Percentiles rank a stretch among this genome's conserved stretches.
Evolutionary conservation across 2,888 invertebrate genomes (phyloP).

Genomic region (Camptogramma bilineatum): DNA sequence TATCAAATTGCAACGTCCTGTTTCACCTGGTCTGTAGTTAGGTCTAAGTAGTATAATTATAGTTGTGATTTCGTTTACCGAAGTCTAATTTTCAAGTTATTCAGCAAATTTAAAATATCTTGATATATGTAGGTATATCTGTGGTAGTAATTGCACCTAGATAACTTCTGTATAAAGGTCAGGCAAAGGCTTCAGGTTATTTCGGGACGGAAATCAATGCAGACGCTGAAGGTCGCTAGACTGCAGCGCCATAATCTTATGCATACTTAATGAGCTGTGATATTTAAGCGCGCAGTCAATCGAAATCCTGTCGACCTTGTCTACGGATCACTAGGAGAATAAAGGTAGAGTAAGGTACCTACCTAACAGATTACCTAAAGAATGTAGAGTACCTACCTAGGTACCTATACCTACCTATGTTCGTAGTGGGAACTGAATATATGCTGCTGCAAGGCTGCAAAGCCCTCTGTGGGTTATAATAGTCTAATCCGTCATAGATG

Average conservation of each 20-base stretch:
- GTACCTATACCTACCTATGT: background rate
- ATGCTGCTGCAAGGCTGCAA: too few species aligned
- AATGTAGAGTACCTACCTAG: background rate
- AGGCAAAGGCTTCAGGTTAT: slow-evolving; percentile 14
- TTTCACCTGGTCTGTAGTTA: background rate
- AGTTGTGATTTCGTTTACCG: background rate
- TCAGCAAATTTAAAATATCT: background rate
- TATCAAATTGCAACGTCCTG: slow-evolving; percentile 10
- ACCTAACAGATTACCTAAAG: background rate
- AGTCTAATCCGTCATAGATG: too few species aligned
- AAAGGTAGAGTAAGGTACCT: background rate
- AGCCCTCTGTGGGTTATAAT: too few species aligned
- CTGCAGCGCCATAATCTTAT: slow-evolving; percentile 32
- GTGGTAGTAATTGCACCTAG: background rate
- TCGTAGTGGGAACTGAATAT: too few species aligned
- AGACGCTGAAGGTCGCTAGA: slow-evolving; percentile 30
- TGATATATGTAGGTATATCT: too few species aligned
- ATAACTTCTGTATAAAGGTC: slow-evolving; percentile 11
- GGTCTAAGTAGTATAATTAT: background rate
- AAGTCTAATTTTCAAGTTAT: too few species aligned
- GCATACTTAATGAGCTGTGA: slow-evolving; percentile 28
- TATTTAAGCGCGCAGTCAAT: slow-evolving; percentile 13
- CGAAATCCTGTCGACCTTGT: slow-evolving; percentile 22
- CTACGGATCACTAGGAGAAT: background rate
- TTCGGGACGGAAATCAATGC: slow-evolving; percentile 25